phyloP scores from a whole-genome alignment of 2,888 invertebrate species.

The Apamea sordens region DNA sequence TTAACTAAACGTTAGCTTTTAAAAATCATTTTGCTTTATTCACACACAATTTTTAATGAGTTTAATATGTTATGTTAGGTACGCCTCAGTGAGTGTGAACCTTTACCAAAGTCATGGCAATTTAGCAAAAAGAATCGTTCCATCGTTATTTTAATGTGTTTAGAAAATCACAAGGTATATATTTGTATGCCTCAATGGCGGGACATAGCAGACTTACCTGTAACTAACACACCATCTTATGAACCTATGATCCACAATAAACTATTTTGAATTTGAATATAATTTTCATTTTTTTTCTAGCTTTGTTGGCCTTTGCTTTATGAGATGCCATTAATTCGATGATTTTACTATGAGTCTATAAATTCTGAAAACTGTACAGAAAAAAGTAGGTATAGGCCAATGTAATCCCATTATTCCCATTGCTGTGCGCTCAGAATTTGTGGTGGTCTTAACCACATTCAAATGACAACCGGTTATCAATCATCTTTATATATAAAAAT shows the following conservation, averaged over 20 bases:
- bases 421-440: background rate
- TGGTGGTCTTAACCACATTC: background rate
- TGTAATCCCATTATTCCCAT: background rate
- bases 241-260: too few relatives aligned
- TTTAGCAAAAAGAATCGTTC: conserved; percentile 25
- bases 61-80: background rate
- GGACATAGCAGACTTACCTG: too few relatives aligned
- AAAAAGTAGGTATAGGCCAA: too few relatives aligned
- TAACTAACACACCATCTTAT: too few relatives aligned
- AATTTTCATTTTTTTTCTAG: conserved; percentile 6
- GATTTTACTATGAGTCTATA: conserved; percentile 5
- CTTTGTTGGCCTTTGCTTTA: conserved; percentile 16
- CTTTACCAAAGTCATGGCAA: conserved; percentile 12
- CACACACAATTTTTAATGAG: background rate
- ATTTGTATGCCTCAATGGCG: too few relatives aligned
- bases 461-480: too few relatives aligned
- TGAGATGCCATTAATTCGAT: conserved; percentile 18
- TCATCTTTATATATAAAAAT: too few relatives aligned
- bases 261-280: too few relatives aligned
- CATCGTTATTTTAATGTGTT: conserved; percentile 29
- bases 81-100: conserved; percentile 17
- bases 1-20: background rate
- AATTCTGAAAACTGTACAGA: background rate
- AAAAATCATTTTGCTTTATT: background rate
- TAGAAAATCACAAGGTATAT: conserved; percentile 14